Conservation (phyloP, 2,797 vertebrate species). For the Macropus fuliginosus region DNA sequence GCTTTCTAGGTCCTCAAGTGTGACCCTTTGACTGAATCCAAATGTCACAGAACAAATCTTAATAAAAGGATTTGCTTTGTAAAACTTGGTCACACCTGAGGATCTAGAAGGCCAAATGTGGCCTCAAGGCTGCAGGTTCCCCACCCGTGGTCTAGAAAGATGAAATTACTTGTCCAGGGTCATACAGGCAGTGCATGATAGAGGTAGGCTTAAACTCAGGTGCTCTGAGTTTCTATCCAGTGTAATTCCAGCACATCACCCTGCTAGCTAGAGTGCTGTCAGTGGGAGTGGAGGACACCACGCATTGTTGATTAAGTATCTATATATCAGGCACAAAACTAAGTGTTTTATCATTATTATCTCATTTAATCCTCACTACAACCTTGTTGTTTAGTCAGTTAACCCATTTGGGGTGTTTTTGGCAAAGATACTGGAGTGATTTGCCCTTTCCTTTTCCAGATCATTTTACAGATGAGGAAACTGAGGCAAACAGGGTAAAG, state of each 20-base stretch:
- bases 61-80: no score
- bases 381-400: not conserved
- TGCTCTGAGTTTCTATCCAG: not conserved
- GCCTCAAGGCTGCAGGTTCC: no score
- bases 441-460: not conserved
- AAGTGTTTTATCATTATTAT: not conserved
- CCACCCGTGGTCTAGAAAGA: not conserved
- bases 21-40: no score
- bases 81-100: no score
- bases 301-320: not conserved
- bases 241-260: no score
- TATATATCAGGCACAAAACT: not conserved
- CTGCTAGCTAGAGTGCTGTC: not conserved
- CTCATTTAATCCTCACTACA: not conserved
- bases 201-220: not conserved
- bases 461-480: not conserved
- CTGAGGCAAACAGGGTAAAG: not conserved
- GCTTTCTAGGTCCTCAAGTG: no score
- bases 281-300: not conserved
- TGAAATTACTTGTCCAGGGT: not conserved
- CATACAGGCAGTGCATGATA: not conserved
- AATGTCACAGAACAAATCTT: no score
- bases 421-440: not conserved
- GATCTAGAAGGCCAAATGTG: no score
- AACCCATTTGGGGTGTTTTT: not conserved